Evolutionary conservation across 2,888 invertebrate genomes (phyloP).

Genomic region (Elmis aenea): DNA sequence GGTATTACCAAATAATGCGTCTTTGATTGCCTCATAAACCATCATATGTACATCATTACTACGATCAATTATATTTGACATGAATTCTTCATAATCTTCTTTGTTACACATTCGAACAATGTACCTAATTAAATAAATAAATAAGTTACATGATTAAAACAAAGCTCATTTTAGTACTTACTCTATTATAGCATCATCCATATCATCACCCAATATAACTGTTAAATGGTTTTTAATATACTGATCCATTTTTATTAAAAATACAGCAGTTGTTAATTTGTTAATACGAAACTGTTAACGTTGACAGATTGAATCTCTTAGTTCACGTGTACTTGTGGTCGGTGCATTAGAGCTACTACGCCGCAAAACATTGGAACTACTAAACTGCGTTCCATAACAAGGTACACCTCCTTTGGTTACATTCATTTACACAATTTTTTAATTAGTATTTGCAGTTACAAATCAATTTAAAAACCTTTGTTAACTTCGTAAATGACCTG

Average conservation of each 20-base stretch:
- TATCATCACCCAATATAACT: slow-evolving; percentile 60
- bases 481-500: no score
- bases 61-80: slow-evolving; percentile 67
- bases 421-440: no score
- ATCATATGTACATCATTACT: slow-evolving; percentile 60
- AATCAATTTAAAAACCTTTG: no score
- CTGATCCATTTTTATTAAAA: slow-evolving; percentile 51
- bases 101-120: slow-evolving; percentile 66
- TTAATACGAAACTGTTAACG: background rate
- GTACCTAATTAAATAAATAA: no score
- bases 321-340: no score
- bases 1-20: slow-evolving; percentile 37
- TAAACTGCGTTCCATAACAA: no score
- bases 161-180: slow-evolving; percentile 40
- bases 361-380: no score
- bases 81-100: slow-evolving; percentile 71
- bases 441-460: no score
- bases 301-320: background rate
- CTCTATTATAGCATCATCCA: slow-evolving; percentile 67
- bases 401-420: no score
- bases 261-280: background rate
- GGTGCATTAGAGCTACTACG: no score
- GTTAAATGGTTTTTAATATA: slow-evolving; percentile 64
- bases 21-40: slow-evolving; percentile 51
- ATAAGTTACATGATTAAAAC: slow-evolving; percentile 1